Conservation (phyloP, 2,113 vertebrate species). For the Rhabdomys dilectus region DNA sequence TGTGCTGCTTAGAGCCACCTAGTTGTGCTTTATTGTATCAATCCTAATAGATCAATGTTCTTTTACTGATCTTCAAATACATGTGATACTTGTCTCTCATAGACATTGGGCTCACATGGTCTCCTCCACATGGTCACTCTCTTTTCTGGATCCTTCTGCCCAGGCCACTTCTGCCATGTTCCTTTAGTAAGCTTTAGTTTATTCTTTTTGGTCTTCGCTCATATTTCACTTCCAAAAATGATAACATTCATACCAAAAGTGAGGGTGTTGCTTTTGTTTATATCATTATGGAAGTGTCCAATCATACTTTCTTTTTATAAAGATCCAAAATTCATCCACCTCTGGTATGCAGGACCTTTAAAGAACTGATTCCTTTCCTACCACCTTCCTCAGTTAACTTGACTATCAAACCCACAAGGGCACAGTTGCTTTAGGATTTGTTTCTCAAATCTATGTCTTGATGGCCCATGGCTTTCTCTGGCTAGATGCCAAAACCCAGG, state of each 20-base stretch:
- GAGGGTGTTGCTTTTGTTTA: not conserved
- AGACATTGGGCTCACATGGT: not conserved
- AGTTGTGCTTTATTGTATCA: not conserved
- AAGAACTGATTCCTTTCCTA: rapidly evolving
- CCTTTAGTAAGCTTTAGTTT: not conserved
- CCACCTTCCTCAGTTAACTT: not conserved
- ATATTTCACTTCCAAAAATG: not conserved
- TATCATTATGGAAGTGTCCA: rapidly evolving
- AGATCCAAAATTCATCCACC: rapidly evolving
- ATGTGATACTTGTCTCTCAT: not conserved
- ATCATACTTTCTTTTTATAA: not conserved
- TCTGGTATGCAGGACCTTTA: not conserved
- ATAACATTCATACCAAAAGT: not conserved
- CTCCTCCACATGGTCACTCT: not conserved
- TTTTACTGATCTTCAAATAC: not conserved
- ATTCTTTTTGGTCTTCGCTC: not conserved
- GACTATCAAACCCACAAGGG: rapidly evolving
- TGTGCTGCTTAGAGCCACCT: not conserved
- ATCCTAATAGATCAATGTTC: not conserved
- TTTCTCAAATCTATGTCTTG: not conserved
- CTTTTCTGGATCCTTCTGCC: not conserved
- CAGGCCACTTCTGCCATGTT: not conserved
- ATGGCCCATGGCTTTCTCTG: not conserved
- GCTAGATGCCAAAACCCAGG: not conserved
- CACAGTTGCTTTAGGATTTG: not conserved